Conservation (phyloP, 2,888 invertebrate species). For the Cephus nigrinus region DNA sequence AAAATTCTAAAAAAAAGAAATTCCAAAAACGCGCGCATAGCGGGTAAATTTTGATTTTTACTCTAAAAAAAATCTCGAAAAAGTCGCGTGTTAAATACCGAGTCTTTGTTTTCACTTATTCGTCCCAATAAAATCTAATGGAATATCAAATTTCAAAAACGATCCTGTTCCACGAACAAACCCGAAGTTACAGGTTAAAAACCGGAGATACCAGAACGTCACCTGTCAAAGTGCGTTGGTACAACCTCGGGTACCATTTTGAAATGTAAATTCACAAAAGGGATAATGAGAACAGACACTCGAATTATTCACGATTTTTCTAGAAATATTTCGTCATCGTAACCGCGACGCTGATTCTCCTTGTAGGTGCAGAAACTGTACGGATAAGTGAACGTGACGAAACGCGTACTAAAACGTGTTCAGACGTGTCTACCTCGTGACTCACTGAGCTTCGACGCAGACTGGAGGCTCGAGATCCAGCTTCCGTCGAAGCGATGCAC, state of each 20-base stretch:
- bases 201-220: background rate
- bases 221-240: background rate
- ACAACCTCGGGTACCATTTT: background rate
- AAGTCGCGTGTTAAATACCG: background rate
- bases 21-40: background rate
- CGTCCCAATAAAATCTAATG: background rate
- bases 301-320: background rate
- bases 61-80: background rate
- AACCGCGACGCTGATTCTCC: background rate
- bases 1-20: background rate
- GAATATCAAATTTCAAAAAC: background rate
- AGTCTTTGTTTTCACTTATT: background rate
- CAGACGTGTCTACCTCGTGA: background rate
- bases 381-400: background rate
- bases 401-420: background rate
- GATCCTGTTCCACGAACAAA: background rate
- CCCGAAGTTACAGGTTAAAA: background rate
- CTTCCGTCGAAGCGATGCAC: background rate
- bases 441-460: background rate
- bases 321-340: background rate
- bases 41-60: background rate
- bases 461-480: background rate
- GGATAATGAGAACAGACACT: background rate
- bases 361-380: background rate
- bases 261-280: background rate